Percentiles rank a stretch among this genome's conserved stretches.
Evolutionary conservation across 2,888 invertebrate species (phyloP).

Genomic region (Meteorus colon): DNA sequence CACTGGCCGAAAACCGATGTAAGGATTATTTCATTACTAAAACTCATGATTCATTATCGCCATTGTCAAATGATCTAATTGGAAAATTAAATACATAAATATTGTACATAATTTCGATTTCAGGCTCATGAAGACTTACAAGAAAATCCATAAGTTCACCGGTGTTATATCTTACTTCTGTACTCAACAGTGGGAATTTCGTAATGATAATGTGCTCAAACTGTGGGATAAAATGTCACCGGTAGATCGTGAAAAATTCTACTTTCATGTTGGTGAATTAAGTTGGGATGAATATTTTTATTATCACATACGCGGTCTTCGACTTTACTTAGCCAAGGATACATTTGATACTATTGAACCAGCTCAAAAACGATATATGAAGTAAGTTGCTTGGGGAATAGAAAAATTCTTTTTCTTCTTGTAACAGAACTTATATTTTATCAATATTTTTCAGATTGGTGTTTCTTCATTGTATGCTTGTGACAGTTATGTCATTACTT

Average conservation of each 20-base stretch:
- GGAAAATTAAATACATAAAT: constrained; percentile 17
- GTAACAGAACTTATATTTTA: too few species aligned
- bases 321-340: constrained; percentile 85
- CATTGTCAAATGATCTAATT: too few species aligned
- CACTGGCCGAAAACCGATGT: constrained; percentile 79
- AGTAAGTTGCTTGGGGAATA: constrained; percentile 45
- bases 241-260: constrained; percentile 79
- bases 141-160: constrained; percentile 82
- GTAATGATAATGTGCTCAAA: constrained; percentile 76
- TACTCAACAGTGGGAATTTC: constrained; percentile 83
- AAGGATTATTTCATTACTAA: constrained; percentile 62
- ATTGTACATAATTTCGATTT: constrained; percentile 19
- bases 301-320: constrained; percentile 80
- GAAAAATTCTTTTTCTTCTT: too few species aligned
- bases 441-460: too few species aligned
- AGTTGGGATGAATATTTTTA: constrained; percentile 84
- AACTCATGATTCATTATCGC: not conserved
- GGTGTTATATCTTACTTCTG: constrained; percentile 85
- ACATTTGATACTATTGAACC: constrained; percentile 80
- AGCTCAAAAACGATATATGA: constrained; percentile 74
- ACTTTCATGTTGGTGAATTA: constrained; percentile 81
- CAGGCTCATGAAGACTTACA: constrained; percentile 83
- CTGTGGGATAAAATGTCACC: constrained; percentile 78
- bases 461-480: too few species aligned
- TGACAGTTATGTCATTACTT: too few species aligned